Evolutionary conservation across 2,797 vertebrate genomes (phyloP), one percentile per base, ranked within the genome.

Genomic region (Jordanella pulchra): DNA sequence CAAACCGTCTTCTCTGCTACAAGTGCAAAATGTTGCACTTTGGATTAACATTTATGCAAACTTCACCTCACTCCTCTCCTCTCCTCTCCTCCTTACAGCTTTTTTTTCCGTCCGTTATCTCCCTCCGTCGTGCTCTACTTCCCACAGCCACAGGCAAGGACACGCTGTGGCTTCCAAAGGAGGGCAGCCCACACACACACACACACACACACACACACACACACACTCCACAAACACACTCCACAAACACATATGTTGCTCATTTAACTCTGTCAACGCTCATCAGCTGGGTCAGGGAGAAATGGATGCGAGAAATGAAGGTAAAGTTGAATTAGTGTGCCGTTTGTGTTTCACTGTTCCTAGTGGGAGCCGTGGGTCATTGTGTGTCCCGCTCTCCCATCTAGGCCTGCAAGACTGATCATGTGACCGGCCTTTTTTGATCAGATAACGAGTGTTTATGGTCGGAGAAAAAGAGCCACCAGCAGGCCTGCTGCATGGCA

Each of bases 131-230:
- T 65, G 83, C 88, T 91, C 88, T 81, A 87, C 73, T 87, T 91
- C 85, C 67, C 77, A 67, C 70, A 82, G 76, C 86, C 83, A 76
- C 69, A 73, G 86, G 85, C 86, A 86, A 89, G 82, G 87, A 90
- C 84, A 72, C 73, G 58, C 56, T 0, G 64, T 68, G 67, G 77
- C 79, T 73, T 82, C 73, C 76, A 63, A 82, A 90, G 79, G 77
- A 87, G 80, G 81, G 66, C 82, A 78, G 79, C 75, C 61, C 69
- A 47, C 65, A 71, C 67, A 65, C 56, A 76, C 71, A 73, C 77
- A 72, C 64, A 42, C 44, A 39, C 68, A 73, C 42, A 42, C 42
- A 35, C 51, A 55, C 35, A 50, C 17, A 32, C 67, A 67, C 58
- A 72, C 39, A n/a, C 25, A 48, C 58, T 39, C 3, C 35, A 35